Evolutionary conservation across 2,888 invertebrate genomes (phyloP).

Genomic region (Linnaemya tessellans): DNA sequence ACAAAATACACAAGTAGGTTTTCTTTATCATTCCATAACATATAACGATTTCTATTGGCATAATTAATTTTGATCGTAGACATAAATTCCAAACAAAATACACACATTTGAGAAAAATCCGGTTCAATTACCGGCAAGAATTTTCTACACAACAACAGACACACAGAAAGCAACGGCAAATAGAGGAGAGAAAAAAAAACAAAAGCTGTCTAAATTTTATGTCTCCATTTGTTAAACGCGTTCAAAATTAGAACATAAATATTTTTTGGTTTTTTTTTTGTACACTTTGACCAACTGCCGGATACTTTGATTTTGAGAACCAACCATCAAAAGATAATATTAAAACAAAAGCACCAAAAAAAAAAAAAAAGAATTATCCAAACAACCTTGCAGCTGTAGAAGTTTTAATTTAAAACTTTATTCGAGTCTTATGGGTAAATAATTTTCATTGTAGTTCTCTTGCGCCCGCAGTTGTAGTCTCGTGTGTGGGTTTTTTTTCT

Average conservation of each 20-base stretch:
- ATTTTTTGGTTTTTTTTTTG: constrained; percentile 4
- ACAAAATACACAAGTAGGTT: constrained; percentile 1
- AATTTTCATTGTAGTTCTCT: constrained; percentile 47
- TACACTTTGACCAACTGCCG: constrained; percentile 58
- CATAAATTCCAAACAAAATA: constrained; percentile 70
- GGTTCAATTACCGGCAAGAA: constrained; percentile 71
- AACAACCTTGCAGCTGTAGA: constrained; percentile 68
- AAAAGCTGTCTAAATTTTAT: constrained; percentile 65
- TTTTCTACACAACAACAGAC: constrained; percentile 49
- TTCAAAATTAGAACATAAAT: constrained; percentile 69
- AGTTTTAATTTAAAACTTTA: constrained; percentile 51
- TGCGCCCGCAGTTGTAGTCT: not conserved
- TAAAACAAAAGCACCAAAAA: no score
- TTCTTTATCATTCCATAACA: constrained; percentile 43
- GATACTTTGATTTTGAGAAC: constrained; percentile 70
- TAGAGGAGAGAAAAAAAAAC: constrained; percentile 17
- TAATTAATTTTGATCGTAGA: constrained; percentile 71
- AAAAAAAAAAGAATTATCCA: not conserved
- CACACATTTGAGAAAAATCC: constrained; percentile 68
- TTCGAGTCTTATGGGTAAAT: constrained; percentile 28
- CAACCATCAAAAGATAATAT: constrained; percentile 60
- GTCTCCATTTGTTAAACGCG: constrained; percentile 71
- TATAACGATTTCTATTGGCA: constrained; percentile 66
- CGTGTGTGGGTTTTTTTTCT: constrained; percentile 48
- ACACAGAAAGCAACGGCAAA: constrained; percentile 1